Evolutionary conservation across 2,113 vertebrate species (phyloP), one percentile per base, ranked within the genome.

Genomic region (Rhodinocichla rosea): DNA sequence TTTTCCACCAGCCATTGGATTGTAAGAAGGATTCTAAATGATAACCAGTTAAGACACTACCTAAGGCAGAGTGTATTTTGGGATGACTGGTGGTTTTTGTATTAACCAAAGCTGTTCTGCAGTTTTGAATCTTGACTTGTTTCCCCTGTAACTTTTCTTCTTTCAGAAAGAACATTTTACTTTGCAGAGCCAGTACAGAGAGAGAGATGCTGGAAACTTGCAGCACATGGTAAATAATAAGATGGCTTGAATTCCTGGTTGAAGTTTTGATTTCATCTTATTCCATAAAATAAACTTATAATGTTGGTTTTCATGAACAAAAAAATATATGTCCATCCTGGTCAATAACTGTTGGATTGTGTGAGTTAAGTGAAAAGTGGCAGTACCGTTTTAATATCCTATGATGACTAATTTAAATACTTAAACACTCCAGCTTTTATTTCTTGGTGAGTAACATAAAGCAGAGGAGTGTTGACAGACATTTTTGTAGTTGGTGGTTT

Each of bases 161-260:
- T 86, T 97, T 75, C 95, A 98, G 98, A 95, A 93, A 28, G 97
- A 98, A 90, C 92, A 88, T 60, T 95, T 96, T 74, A 82, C 96
- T 91, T 94, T 97, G 83, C 97, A 97, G 91, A 97, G 65, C 78
- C 92, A 93, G 35, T 97, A 87, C 84, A 87, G 94, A 91, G 97
- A 97, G 33, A 97, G 74, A 65, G 95, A 97, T 44, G 32, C 18
- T 92, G 94, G 81, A 64, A 70, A 62, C 71, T 88, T 97, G 65
- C 95, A 96, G 64, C 92, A 87, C 45, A 81, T 95, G 95, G 98
- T 98, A 97, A 98, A 96, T 97, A 94, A 89, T 22, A 22, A 9
- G 3, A 16, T 53, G 32, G 2, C 39, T 32, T 68, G 30, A 68
- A 44, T 71, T 90, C 24, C 24, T 60, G 11, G 45, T 14, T 26